Evolutionary conservation across 2,113 vertebrate species (phyloP), one percentile per base, ranked within the genome.

Genomic region (Columbina picui): DNA sequence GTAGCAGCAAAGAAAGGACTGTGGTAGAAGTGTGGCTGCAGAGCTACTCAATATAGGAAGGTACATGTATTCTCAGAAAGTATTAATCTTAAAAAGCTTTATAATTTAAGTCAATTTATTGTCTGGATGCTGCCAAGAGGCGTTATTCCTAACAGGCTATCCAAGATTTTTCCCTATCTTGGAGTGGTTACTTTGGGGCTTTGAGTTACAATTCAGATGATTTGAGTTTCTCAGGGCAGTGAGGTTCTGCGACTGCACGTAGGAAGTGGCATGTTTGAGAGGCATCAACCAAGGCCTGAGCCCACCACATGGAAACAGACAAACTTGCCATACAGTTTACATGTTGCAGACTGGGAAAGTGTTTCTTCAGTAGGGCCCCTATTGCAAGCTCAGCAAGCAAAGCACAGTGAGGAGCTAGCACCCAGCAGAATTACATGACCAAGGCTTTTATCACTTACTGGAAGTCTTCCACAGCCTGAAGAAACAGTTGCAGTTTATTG

Each of bases 401-500:
- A 95, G 81, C 34, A 30, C 79, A 55, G 36, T 34, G 73, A 94
- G 84, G 80, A 95, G 60, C 77, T 71, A 78, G 56, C 26, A 56
- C 71, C 74, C 75, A 64, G 27, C 45, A 93, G 61, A 90, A 92
- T 79, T 83, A 89, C 83, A 86, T 21, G 69, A 50, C 11, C 57
- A 47, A 71, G 52, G 75, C 47, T 91, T 93, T 96, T 92, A 92
- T 69, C 59, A 60, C 68, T 76, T 90, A 75, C 71, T 93, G 90
- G 70, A 96, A 92, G 65, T 75, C 49, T 85, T 86, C 73, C 69
- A 56, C 38, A 67, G 93, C 81, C 70, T 75, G 27, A 91, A 95
- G 85, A 95, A 83, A 94, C n/a, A 26, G 55, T 61, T 83, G 68
- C 84, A 96, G 61, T 74, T 96, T 87, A 84, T 92, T 96, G 65